Percentiles rank a stretch among this genome's conserved stretches.
Conservation (phyloP, 2,113 vertebrate genomes). For the Callipepla californica region DNA sequence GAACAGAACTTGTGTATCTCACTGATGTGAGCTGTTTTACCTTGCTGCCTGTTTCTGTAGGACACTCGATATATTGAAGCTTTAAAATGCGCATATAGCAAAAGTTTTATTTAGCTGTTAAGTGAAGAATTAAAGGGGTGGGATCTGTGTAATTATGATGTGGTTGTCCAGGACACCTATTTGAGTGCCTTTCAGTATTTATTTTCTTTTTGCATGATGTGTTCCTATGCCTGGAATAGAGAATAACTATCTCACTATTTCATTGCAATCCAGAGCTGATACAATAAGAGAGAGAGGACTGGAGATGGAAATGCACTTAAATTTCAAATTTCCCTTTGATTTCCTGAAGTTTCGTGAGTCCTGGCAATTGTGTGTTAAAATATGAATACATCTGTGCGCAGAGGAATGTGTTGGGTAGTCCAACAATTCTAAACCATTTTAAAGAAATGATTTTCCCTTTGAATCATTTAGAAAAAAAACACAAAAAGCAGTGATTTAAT, state of each 20-base stretch:
- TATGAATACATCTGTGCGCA: neutral
- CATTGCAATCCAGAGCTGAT: neutral
- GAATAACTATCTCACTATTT: neutral
- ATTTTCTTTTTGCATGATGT: neutral
- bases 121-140: neutral
- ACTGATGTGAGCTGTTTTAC: neutral
- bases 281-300: neutral
- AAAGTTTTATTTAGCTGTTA: neutral
- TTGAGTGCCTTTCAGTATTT: neutral
- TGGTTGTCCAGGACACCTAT: neutral
- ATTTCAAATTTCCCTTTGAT: neutral
- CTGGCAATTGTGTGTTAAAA: neutral
- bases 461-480: too few species aligned
- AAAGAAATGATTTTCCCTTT: fast-evolving
- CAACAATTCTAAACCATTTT: neutral
- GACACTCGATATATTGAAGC: neutral
- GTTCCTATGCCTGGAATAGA: fast-evolving
- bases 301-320: neutral
- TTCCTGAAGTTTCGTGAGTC: neutral
- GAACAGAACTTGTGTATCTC: neutral
- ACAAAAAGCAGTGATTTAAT: too few species aligned
- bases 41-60: neutral
- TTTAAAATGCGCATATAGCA: neutral
- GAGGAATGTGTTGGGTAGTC: neutral
- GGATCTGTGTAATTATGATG: neutral